Base-by-base conservation (phyloP, 2,888 invertebrate species). In the Pediacus dermestoides region DNA sequence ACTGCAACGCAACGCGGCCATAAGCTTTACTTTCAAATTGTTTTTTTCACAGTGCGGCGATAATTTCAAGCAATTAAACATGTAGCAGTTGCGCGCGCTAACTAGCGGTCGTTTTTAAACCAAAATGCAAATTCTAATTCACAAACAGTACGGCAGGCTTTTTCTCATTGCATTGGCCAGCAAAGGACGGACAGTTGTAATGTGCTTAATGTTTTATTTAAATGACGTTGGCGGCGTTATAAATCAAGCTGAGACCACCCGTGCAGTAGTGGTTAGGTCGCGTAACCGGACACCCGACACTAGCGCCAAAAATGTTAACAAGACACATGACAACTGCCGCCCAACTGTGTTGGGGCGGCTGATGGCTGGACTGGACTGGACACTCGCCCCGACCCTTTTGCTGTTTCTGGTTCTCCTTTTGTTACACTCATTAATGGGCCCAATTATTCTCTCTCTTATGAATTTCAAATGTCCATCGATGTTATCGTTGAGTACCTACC, bases 261-360 rank as follows among this genome's bases (percentile, higher is more conserved):
- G 65, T 66, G 66, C 63, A 59, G 61, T 61, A 61, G 60, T 57
- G 50, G 59, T 55, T 28, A 57, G 50, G 53, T 59, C 61, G 61
- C 57, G 63, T 63, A 64, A 64, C 65, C 60, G 66, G 66, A 66
- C 67, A 67, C 66, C 65, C 64, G 63, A 63, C 52, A 64, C 65
- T 64, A 66, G 66, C 68, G 68, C 68, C 67, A 68, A 68, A 70
- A 70, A 68, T 70, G 70, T 70, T 70, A 70, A 70, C 70, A 70
- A 69, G 69, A 67, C 66, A 65, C 66, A 65, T 64, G 67, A 67
- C 67, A 65, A 64, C 66, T 60, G 57, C 61, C 63, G 55, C 53
- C 55, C 50, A 48, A 10, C 33, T 10, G 11, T 7, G 25, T 27
- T 28, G 11, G 35, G 35, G 27, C 28, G 21, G 16, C 13, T 35